Conservation (phyloP, 2,113 vertebrate species). For the Eclectus roratus region DNA sequence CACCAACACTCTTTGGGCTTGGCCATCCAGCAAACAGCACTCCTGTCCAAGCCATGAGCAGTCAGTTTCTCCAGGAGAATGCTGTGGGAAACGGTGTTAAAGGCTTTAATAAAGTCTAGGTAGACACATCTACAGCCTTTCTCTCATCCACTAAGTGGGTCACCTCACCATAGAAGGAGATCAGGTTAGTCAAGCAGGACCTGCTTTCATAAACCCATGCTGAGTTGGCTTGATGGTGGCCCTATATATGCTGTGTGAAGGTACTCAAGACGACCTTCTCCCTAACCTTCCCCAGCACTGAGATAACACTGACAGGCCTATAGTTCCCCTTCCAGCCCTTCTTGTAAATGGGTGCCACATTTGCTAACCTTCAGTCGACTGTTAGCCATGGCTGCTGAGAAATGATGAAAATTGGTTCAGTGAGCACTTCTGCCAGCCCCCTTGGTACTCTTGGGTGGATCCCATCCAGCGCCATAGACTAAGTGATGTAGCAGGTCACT, state of each 20-base stretch:
- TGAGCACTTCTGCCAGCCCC: not conserved
- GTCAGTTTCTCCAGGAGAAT: not conserved
- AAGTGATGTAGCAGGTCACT: not conserved
- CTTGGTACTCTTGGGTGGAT: not conserved
- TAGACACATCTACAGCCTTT: not conserved
- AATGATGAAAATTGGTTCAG: not conserved
- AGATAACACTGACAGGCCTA: not conserved
- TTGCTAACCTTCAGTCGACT: not conserved
- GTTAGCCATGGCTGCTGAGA: not conserved
- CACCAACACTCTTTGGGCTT: not conserved
- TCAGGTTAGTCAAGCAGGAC: not conserved
- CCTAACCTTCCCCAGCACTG: not conserved
- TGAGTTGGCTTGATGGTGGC: not conserved
- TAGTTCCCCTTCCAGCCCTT: not conserved
- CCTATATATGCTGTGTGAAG: not conserved
- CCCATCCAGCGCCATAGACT: not conserved
- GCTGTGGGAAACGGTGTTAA: not conserved
- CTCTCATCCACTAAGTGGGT: not conserved
- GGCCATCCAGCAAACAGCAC: not conserved
- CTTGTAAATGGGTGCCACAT: not conserved
- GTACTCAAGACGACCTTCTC: not conserved
- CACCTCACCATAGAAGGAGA: not conserved
- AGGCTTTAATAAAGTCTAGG: not conserved
- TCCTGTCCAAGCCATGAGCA: not conserved
- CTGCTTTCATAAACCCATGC: not conserved